Base-by-base conservation (phyloP, 1,140 invertebrate genomes). In the Drosophila kikkawai region DNA sequence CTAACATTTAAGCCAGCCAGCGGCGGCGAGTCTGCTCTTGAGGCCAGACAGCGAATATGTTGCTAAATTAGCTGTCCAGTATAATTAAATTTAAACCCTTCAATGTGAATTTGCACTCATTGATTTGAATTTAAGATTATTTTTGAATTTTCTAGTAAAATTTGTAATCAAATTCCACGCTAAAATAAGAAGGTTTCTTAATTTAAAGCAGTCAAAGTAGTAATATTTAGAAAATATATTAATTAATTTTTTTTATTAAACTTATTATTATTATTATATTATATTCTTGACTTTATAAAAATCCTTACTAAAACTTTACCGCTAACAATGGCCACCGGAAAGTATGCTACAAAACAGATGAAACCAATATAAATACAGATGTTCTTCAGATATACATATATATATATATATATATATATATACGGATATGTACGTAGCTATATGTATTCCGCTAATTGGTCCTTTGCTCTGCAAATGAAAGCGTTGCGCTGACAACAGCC, bases 401-500 rank as follows among this genome's bases (percentile, higher is more conserved):
- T 8, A 55, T 42, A 26, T 34, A 47, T 39, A 29, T 12, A 34
- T 19, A 36, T 15, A 22, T 12, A 66, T 7, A 26, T 37, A 61
- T 7, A 34, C 34, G 0, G 11, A 41, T 26, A 56, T 53, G 60
- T 50, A 50, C 15, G 17, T 15, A 3, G 12, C 1, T 55, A 15
- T 45, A 61, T 85, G 76, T 65, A 59, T 29, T 12, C 6, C 73
- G 80, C 84, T 87, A 87, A 87, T 87, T 87, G 83, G 84, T 88
- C 64, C 55, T 65, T 84, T 79, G 53, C 45, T 56, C 60, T 22
- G 57, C 75, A 68, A 77, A 76, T 59, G 70, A 79, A 41, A 75
- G 70, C 66, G 80, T 90, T 63, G 81, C 75, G 64, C 61, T 85
- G 85, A 58, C 85, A 90, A 90, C 85, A 65, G 68, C 75, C 82